Evolutionary conservation across 1,140 invertebrate species (phyloP).

Genomic region (Saxidomus purpurata): DNA sequence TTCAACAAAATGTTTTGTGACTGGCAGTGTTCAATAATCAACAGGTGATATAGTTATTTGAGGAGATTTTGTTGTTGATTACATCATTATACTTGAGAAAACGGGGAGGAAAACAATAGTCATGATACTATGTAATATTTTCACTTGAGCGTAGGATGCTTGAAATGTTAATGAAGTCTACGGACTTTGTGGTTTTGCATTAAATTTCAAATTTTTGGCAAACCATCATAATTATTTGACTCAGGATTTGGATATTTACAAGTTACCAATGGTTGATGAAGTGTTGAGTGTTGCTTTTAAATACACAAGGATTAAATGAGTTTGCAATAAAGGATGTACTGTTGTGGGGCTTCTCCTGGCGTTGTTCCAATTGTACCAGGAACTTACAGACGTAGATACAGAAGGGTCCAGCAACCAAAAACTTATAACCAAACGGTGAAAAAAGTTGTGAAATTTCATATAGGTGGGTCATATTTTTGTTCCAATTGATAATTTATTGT

Average conservation of each 20-base stretch:
- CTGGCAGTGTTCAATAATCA: not conserved
- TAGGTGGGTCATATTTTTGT: slow-evolving; percentile 31
- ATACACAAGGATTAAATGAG: not conserved
- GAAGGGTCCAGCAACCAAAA: not conserved
- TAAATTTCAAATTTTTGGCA: slow-evolving; percentile 12
- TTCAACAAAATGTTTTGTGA: not conserved
- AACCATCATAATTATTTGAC: not conserved
- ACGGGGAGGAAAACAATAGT: not conserved
- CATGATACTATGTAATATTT: not conserved
- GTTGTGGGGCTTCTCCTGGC: slow-evolving; percentile 16
- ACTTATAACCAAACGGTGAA: not conserved
- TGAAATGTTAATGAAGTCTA: not conserved
- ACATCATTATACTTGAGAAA: not conserved
- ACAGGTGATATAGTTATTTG: not conserved
- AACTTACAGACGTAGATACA: not conserved
- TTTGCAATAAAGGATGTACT: slow-evolving; percentile 26
- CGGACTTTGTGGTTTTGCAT: not conserved
- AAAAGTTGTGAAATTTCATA: slow-evolving; percentile 49
- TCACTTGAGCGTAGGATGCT: not conserved
- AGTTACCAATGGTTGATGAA: not conserved
- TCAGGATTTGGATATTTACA: not conserved
- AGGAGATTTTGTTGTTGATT: not conserved
- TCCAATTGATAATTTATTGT: too few species aligned
- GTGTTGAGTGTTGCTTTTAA: not conserved
- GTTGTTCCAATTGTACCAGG: slow-evolving; percentile 36